phyloP scores from a whole-genome alignment of 2,113 vertebrate genomes.

The Lasiurus cinereus region DNA sequence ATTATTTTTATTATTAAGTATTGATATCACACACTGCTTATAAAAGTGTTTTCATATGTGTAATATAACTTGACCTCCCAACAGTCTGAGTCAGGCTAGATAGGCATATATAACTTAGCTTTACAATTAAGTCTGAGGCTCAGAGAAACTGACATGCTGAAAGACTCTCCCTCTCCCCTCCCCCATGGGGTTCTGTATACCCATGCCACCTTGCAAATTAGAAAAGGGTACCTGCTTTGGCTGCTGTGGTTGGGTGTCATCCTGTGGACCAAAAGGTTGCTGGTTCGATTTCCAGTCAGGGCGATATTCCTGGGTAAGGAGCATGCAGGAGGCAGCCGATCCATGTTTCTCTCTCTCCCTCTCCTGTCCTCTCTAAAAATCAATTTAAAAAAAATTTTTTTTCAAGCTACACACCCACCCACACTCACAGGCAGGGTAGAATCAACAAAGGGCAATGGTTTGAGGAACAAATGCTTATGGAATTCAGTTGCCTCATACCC shows the following conservation, averaged over 20 bases:
- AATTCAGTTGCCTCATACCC: neutral
- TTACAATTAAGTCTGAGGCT: conserved; percentile 28
- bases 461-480: conserved; percentile 1
- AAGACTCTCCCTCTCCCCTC: neutral
- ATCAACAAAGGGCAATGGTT: neutral
- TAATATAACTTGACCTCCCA: conserved; percentile 30
- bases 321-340: no score
- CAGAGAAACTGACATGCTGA: conserved; percentile 16
- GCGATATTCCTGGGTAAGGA: no score
- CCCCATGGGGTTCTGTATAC: neutral
- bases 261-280: no score
- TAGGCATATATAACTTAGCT: conserved; percentile 24
- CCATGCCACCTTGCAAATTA: neutral
- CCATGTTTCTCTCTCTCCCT: no score
- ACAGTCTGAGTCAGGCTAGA: conserved; percentile 12
- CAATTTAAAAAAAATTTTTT: no score
- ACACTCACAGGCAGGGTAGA: neutral
- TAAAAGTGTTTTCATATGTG: neutral
- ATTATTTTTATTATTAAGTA: conserved; percentile 55
- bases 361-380: no score
- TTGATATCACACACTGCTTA: conserved; percentile 20
- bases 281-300: no score
- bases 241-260: no score
- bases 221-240: neutral
- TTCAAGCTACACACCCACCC: neutral